Evolutionary conservation across 2,113 vertebrate species (phyloP), one percentile per base, ranked within the genome.

Genomic region (Chionis minor): DNA sequence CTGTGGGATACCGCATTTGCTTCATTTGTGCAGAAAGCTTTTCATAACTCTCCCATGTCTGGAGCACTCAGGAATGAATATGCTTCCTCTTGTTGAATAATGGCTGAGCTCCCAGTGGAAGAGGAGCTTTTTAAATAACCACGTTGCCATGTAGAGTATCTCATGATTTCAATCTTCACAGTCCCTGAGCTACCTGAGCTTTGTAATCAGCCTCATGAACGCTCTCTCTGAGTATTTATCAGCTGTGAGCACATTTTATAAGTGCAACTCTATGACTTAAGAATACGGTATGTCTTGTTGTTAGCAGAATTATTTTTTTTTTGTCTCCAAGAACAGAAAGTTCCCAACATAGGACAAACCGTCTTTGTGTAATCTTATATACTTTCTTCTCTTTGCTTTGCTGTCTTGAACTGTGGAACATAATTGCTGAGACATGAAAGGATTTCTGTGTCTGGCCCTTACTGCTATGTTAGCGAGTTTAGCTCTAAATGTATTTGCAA

Each of bases 101-200:
- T 42, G 59, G 13, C 65, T 87, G 72, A 95, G 85, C 21, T 96
- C 86, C 79, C 7, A 0, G 7, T 74, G 56, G 91, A 93, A 93
- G 79, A 79, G 20, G 54, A 92, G 65, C 5, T 86, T 70, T 94
- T 95, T 97, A 94, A 96, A 92, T 95, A 96, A 92, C 88, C 4
- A 5, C 6, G 38, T 82, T 95, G 85, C 85, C 72, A 49, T 85
- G 62, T 82, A 92, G 67, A 85, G 49, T 79, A 80, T 90, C 89
- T 95, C 65, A 42, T 66, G 30, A 95, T 93, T 92, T 91, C 87
- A 93, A n/a, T 24, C 61, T 91, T 97, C 71, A 52, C 56, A 90
- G 72, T 84, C 92, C 49, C 91, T 52, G 78, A 92, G 74, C 86
- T 95, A 85, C 91, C 78, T 88, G 78, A 94, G 49, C 35, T 92